A percentile compares a stretch with the other conserved stretches of the same genome.
Evolutionary conservation across 1,140 invertebrate species (phyloP).

Genomic region (Conus ventricosus): DNA sequence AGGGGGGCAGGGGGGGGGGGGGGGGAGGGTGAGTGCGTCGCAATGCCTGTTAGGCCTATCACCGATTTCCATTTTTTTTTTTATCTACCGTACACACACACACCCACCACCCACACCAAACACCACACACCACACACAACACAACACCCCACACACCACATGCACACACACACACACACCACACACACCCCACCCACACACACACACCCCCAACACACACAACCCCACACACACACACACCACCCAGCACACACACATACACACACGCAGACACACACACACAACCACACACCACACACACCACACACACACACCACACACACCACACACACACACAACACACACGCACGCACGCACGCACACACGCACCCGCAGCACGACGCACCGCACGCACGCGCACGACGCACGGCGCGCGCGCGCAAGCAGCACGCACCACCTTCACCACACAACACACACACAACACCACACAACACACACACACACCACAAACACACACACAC

Average conservation of each 20-base stretch:
- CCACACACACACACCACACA: neutral
- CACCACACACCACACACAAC: neutral
- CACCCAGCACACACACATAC: neutral
- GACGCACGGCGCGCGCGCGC: neutral
- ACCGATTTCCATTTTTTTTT: too few species aligned
- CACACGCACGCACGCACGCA: neutral
- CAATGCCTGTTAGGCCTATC: too few species aligned
- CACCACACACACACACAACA: neutral
- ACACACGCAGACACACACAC: neutral
- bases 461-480: too few species aligned
- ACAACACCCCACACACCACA: neutral
- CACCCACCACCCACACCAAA: too few species aligned
- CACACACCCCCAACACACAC: neutral
- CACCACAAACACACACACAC: too few species aligned
- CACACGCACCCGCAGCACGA: neutral
- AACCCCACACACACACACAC: constrained; percentile 11
- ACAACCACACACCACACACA: too few species aligned
- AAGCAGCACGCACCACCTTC: too few species aligned
- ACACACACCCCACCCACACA: neutral
- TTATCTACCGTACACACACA: too few species aligned
- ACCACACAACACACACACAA: too few species aligned
- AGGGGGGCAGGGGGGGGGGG: too few species aligned
- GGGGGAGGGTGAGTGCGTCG: too few species aligned
- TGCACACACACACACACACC: neutral
- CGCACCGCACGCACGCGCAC: neutral